Evolutionary conservation across 2,888 invertebrate genomes (phyloP), one percentile per base, ranked within the genome.

Genomic region (Erebia epiphron): DNA sequence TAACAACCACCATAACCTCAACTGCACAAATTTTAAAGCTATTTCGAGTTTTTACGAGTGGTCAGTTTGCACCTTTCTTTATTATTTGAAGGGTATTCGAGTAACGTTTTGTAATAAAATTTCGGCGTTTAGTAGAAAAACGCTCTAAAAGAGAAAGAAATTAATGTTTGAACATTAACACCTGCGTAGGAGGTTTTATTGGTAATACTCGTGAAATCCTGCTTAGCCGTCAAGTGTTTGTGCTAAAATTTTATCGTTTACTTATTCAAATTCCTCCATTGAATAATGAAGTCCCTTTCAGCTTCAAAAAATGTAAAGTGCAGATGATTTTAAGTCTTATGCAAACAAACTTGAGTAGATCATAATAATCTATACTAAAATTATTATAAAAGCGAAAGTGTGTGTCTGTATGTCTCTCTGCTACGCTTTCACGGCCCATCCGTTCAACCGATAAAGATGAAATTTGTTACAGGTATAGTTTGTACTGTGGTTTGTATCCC

Each of bases 51-150:
- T 81, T 82, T 80, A 83, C 80, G 80, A 82, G 76, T 81, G 80
- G 80, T 81, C 73, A 77, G 73, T 75, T 73, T 73, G 71, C 71
- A 65, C 75, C 74, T 74, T 78, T 76, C 76, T 83, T 83, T 81
- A 83, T 79, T 77, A 83, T 79, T 77, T 75, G 74, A 75, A 79
- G 77, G 75, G 79, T 77, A 78, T 78, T 80, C 75, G 75, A 74
- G 75, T 74, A 74, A 73, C 70, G 75, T 73, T 71, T 73, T 66
- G 72, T 68, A 74, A 77, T 76, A 78, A 77, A 73, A 77, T 77
- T 74, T 72, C 68, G 75, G 71, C 72, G 73, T 75, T 74, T 74
- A 75, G 67, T 70, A 74, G 70, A 71, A 71, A 71, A 70, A 72
- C 70, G 70, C 69, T 70, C 70, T 71, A 73, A 72, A 69, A 68